Evolutionary conservation across 2,797 vertebrate genomes (phyloP).

Genomic region (Siniperca undulata): DNA sequence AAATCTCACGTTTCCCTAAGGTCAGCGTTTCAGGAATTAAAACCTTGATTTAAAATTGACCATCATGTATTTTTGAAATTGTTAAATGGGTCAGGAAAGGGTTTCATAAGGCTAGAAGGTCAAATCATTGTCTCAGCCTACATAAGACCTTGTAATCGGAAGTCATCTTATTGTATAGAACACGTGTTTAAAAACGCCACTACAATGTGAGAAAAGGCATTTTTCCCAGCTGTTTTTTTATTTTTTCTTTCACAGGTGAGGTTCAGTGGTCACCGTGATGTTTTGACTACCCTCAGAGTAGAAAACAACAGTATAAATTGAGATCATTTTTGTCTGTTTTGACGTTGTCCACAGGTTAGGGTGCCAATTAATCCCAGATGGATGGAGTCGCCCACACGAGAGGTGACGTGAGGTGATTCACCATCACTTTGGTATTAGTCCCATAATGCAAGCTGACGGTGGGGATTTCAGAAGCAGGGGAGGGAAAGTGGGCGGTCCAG

Average conservation of each 20-base stretch:
- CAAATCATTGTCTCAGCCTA: background rate
- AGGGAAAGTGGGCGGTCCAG: conserved; percentile 31
- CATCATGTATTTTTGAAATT: background rate
- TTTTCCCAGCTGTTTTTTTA: background rate
- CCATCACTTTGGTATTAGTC: conserved; percentile 59
- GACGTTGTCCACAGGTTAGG: conserved; percentile 20
- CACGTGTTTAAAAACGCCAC: background rate
- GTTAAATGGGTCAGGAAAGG: background rate
- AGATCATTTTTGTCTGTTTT: conserved; percentile 37
- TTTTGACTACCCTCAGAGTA: conserved; percentile 43
- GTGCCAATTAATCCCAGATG: conserved; percentile 58
- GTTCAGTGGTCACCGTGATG: background rate
- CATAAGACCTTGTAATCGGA: background rate
- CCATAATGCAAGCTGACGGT: conserved; percentile 49
- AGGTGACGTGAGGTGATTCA: conserved; percentile 69
- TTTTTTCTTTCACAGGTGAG: background rate
- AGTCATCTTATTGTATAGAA: background rate
- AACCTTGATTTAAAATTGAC: background rate
- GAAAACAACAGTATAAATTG: conserved; percentile 9
- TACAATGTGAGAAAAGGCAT: background rate
- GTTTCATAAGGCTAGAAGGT: background rate
- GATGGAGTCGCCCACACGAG: conserved; percentile 40
- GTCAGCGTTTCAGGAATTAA: conserved; percentile 4
- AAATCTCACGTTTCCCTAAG: background rate
- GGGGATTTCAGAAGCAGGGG: conserved; percentile 65